These are phyloP conservation scores for Meriones unguiculatus DNA, from an alignment of 2,113 vertebrate species.

Conservation along the genomic window DNA sequence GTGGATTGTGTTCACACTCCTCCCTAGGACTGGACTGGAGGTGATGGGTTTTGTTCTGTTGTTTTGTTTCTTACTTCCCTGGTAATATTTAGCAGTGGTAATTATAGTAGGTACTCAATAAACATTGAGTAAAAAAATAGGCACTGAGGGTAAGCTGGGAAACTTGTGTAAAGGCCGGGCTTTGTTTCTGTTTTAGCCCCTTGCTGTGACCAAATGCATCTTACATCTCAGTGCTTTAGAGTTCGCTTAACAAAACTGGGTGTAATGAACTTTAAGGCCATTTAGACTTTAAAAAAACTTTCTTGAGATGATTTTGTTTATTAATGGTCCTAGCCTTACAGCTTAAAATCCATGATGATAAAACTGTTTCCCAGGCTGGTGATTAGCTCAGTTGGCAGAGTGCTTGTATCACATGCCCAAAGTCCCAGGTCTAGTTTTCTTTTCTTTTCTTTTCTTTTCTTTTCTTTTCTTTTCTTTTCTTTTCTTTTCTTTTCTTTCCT, in stretches of 20 bases:
- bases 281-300: neutral
- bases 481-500: too few species aligned
- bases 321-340: neutral
- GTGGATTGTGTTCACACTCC: slow-evolving; percentile 1
- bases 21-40: neutral
- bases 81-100: neutral
- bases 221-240: neutral
- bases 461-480: too few species aligned
- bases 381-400: neutral
- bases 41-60: neutral
- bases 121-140: neutral
- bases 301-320: neutral
- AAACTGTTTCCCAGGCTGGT: neutral
- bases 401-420: fast-evolving
- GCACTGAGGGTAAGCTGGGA: neutral
- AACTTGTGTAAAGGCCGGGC: neutral
- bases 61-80: slow-evolving; percentile 15
- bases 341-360: neutral
- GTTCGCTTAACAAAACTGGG: neutral
- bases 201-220: neutral
- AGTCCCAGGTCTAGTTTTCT: neutral
- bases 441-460: too few species aligned
- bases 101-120: neutral
- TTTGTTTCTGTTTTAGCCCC: neutral
- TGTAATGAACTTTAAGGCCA: neutral